Evolutionary conservation across 2,888 invertebrate species (phyloP).

Genomic region (Poecilobothrus nobilitatus): DNA sequence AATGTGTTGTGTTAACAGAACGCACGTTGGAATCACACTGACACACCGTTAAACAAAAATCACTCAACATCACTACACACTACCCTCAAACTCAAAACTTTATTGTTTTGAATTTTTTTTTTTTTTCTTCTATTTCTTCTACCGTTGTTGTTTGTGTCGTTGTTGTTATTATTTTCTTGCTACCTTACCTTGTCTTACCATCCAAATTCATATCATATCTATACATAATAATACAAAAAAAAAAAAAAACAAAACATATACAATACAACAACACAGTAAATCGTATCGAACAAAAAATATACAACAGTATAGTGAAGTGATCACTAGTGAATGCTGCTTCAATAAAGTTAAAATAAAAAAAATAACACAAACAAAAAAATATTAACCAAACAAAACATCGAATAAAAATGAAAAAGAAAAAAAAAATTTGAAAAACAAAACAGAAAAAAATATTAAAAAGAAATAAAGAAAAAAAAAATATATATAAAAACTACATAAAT

Average conservation of each 20-base stretch:
- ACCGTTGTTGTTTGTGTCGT: conserved; percentile 10
- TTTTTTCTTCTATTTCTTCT: conserved; percentile 17
- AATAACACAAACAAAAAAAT: background rate
- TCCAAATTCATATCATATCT: conserved; percentile 18
- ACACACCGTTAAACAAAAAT: conserved; percentile 41
- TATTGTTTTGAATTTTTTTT: conserved; percentile 15
- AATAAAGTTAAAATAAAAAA: background rate
- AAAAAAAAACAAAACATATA: too few species aligned
- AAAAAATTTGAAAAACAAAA: background rate
- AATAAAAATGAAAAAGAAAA: background rate
- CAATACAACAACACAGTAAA: too few species aligned
- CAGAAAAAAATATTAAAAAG: too few species aligned
- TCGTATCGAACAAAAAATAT: too few species aligned
- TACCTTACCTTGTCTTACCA: conserved; percentile 15
- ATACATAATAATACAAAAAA: background rate
- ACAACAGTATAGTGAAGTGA: too few species aligned
- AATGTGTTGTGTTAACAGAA: conserved; percentile 36
- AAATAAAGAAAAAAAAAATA: background rate
- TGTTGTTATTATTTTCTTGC: conserved; percentile 2
- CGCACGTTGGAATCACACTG: conserved; percentile 46
- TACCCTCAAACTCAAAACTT: conserved; percentile 19
- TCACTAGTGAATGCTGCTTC: too few species aligned
- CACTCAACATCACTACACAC: conserved; percentile 28
- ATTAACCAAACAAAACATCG: conserved; percentile 1
- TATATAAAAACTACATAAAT: conserved; percentile 12